Evolutionary conservation across 2,888 invertebrate species (phyloP), one percentile per base, ranked within the genome.

Genomic region (Drosophila algonquin): DNA sequence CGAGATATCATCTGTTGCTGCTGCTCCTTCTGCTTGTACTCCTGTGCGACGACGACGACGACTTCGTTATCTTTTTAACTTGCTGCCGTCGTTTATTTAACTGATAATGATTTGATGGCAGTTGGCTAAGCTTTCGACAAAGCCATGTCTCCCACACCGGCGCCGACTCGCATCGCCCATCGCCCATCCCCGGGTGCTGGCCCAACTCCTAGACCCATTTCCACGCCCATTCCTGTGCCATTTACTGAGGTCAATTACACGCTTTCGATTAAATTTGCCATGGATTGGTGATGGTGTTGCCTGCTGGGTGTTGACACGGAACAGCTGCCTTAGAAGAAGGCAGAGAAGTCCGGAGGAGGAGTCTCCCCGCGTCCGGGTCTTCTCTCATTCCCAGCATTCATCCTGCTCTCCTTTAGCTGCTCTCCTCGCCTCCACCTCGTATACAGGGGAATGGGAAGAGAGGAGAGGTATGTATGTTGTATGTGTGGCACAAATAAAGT

Each of bases 51-150:
- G 75, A 65, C 24, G 40, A 40, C 56, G 64, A 74, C 84, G 84
- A 88, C 83, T 88, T 83, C 86, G 86, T 83, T 83, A 83, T 83
- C 83, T 83, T 88, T 87, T 83, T 83, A 83, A 84, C 83, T 84
- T 88, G 88, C 88, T 63, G 71, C 88, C 86, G 88, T 84, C 83
- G 83, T 84, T 84, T 84, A 84, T 84, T 84, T 84, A 84, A 84
- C 83, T 84, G 83, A 84, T 84, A 84, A 84, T 84, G 83, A 84
- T 84, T 84, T 84, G 83, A 84, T 84, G 83, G 83, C 87, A 84
- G 88, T 86, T 83, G 88, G 83, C 83, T 83, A 83, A 83, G 83
- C 83, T 85, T 86, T 67, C 87, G 76, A 84, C 88, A 84, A 84
- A 88, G 88, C 83, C 80, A 65, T 59, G 7, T 9, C 51, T 40